Conservation (phyloP, 2,113 vertebrate species). For the Crypturellus undulatus region DNA sequence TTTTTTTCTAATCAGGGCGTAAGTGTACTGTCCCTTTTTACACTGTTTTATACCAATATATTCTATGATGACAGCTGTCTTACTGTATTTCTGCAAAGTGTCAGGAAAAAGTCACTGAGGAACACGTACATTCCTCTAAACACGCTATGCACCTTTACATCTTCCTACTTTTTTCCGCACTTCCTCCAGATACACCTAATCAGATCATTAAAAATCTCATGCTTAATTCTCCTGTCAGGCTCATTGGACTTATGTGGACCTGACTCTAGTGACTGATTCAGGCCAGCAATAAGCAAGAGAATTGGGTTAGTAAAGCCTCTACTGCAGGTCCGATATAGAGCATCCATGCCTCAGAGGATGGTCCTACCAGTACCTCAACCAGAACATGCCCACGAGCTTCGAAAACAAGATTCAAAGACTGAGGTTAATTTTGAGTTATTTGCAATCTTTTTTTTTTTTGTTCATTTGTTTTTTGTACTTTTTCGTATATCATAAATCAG, state of each 20-base stretch:
- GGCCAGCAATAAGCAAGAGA: neutral
- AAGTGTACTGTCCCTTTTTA: conserved; percentile 70
- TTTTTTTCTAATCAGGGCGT: conserved; percentile 58
- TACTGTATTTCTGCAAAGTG: conserved; percentile 64
- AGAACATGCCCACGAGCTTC: neutral
- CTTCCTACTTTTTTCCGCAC: neutral
- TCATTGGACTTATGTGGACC: neutral
- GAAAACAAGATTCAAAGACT: neutral
- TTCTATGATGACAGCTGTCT: conserved; percentile 73
- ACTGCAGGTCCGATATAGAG: neutral
- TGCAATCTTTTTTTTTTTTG: too few species aligned
- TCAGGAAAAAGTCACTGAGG: conserved; percentile 53
- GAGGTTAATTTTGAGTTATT: neutral
- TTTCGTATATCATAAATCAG: neutral
- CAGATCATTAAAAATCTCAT: neutral
- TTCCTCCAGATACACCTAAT: neutral
- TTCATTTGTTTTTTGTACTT: too few species aligned
- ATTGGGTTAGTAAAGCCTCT: neutral
- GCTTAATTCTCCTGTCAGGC: neutral
- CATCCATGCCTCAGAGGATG: neutral
- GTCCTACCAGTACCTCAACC: neutral
- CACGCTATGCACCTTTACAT: conserved; percentile 24
- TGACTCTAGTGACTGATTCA: neutral
- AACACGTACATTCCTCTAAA: conserved; percentile 44
- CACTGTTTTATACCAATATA: conserved; percentile 69